Conservation (phyloP, 2,113 vertebrate species). For the Colossoma macropomum region DNA sequence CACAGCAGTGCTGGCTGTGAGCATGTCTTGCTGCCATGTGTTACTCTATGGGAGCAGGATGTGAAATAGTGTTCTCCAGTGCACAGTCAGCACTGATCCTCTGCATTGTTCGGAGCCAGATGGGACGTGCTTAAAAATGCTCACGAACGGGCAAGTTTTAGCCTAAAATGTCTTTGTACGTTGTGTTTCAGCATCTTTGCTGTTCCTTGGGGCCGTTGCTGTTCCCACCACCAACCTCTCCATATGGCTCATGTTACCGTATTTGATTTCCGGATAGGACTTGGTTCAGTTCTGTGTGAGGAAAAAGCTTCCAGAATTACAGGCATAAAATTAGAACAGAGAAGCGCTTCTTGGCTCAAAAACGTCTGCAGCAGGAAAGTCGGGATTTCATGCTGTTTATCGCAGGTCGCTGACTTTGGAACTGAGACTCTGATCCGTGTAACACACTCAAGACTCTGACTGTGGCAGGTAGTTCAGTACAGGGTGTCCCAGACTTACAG, state of each 20-base stretch:
- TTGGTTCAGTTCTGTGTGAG: neutral
- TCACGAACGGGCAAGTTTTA: slow-evolving; percentile 6
- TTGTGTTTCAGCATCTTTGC: neutral
- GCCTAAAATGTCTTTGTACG: neutral
- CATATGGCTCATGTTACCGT: slow-evolving; percentile 2
- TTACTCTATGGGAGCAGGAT: slow-evolving; percentile 39
- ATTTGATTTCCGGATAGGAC: neutral
- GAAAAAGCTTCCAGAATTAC: neutral
- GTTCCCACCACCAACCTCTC: neutral
- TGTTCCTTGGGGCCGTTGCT: neutral
- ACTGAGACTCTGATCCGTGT: neutral
- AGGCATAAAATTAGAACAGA: neutral
- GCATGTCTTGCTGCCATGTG: slow-evolving; percentile 3
- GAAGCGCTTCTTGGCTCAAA: neutral
- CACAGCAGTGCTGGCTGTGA: neutral
- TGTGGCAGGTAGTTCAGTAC: neutral
- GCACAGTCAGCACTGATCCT: slow-evolving; percentile 36
- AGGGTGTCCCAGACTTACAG: neutral
- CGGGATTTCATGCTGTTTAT: slow-evolving; percentile 5
- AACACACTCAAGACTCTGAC: neutral
- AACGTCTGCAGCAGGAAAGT: neutral
- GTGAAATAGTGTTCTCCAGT: slow-evolving; percentile 35
- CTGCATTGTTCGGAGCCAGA: slow-evolving; percentile 32
- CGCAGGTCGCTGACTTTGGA: neutral
- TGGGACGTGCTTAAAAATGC: slow-evolving; percentile 1